Evolutionary conservation across 2,888 invertebrate species (phyloP), one percentile per base, ranked within the genome.

Genomic region (Nysson spinosus): DNA sequence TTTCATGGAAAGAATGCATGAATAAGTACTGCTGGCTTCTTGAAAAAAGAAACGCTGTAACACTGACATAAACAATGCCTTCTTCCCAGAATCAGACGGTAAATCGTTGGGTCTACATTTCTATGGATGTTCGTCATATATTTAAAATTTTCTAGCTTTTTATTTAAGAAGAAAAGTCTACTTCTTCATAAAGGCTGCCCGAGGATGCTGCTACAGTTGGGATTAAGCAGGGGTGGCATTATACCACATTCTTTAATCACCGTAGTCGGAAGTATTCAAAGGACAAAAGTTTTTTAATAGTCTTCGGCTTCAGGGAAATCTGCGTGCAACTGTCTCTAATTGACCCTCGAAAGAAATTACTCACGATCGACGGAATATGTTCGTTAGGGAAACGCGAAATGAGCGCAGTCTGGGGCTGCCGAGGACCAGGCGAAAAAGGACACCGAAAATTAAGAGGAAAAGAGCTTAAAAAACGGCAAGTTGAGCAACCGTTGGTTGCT

Each of bases 351-450:
- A 68, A 72, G 69, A 74, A 78, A 74, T 76, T 78, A 76, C 76
- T 78, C 78, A 64, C 58, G 70, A 78, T 74, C 79, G 77, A 69
- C 72, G 71, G 63, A 79, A 71, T 75, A 73, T 69, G 79, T 72
- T 72, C 77, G 72, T 74, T 74, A 77, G 63, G 62, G 60, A 62
- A 63, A 71, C 60, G 66, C 66, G 60, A 64, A 67, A 66, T 58
- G 66, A 67, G 66, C 66, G 52, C 49, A 58, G 52, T 66, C 62
- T 54, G 60, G 60, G 58, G 54, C 63, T 49, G 57, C 52, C 43
- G 51, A 62, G 58, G 63, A 50, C n/a, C 49, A 57, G 62, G 28
- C 44, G 65, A 73, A 72, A 77, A 68, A 71, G 49, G 55, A 55
- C 43, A 55, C 32, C 28, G 43, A 40, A 37, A 50, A 63, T 37